These are phyloP conservation scores for Augiades crinisus DNA, from an alignment of 2,888 invertebrate genomes.

Conservation along the genomic window DNA sequence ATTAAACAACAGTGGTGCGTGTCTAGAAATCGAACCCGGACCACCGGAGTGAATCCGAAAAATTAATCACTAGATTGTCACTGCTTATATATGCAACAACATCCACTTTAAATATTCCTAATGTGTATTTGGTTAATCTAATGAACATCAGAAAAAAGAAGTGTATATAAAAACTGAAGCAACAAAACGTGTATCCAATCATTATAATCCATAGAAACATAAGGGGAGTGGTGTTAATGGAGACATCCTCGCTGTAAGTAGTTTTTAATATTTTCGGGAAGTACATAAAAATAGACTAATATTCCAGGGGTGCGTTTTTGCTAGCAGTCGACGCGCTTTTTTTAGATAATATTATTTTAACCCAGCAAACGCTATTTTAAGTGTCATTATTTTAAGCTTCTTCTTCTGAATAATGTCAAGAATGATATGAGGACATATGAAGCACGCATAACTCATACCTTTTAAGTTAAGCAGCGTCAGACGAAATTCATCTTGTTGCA, in stretches of 20 bases:
- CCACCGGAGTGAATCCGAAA: no score
- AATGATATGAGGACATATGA: no score
- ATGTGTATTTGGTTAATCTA: background rate
- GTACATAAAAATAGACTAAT: slow-evolving; percentile 62
- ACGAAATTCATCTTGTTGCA: no score
- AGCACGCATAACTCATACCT: no score
- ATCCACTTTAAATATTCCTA: no score
- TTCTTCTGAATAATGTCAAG: no score
- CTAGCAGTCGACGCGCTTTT: slow-evolving; percentile 40
- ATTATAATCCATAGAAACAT: slow-evolving; percentile 55
- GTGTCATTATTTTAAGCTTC: background rate
- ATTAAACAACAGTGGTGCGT: no score
- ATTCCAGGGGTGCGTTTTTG: slow-evolving; percentile 53
- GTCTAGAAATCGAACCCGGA: no score
- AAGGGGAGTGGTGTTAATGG: slow-evolving; percentile 65
- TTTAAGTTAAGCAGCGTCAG: no score
- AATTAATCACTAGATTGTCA: no score
- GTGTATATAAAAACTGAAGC: slow-evolving; percentile 1
- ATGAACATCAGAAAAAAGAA: background rate
- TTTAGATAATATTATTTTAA: slow-evolving; percentile 24
- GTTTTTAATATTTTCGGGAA: slow-evolving; percentile 78
- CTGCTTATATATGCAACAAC: no score
- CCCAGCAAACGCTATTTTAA: background rate
- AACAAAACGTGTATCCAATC: slow-evolving; percentile 40
- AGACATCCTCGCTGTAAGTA: slow-evolving; percentile 72